Percentiles rank a stretch among this genome's conserved stretches.
These are phyloP conservation scores for Tryphoninae sp. DNA, from an alignment of 2,888 invertebrate genomes.

Conservation along the genomic window DNA sequence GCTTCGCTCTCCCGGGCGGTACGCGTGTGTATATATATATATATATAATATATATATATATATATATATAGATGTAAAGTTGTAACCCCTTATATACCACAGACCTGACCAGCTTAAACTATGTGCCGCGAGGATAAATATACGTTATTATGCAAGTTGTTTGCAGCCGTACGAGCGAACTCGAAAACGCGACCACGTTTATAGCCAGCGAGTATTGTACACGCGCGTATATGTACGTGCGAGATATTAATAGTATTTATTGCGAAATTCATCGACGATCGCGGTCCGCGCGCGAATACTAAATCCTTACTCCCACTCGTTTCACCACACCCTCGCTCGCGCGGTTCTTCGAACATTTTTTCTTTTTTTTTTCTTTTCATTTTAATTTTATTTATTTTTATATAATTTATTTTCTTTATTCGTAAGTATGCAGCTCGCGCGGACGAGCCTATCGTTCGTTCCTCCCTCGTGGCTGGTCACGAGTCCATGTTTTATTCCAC, in stretches of 20 bases:
- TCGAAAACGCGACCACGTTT: slow-evolving; percentile 44
- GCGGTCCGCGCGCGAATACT: slow-evolving; percentile 31
- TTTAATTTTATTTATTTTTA: not conserved
- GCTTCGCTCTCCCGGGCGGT: slow-evolving; percentile 23
- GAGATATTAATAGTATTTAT: slow-evolving; percentile 54
- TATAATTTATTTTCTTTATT: no score
- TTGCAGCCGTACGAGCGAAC: slow-evolving; percentile 64
- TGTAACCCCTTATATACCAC: slow-evolving; percentile 14
- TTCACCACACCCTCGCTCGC: slow-evolving; percentile 33
- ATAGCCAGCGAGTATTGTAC: not conserved
- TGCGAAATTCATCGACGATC: slow-evolving; percentile 55
- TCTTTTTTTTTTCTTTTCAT: not conserved
- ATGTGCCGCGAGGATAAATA: slow-evolving; percentile 68
- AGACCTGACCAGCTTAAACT: slow-evolving; percentile 45
- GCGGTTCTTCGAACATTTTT: not conserved
- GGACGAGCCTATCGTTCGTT: no score
- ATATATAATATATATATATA: not conserved
- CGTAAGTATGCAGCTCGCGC: no score
- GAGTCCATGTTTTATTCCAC: no score
- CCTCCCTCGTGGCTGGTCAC: no score
- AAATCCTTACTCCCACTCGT: slow-evolving; percentile 50
- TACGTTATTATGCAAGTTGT: slow-evolving; percentile 75
- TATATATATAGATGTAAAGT: slow-evolving; percentile 20
- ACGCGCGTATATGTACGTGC: slow-evolving; percentile 6
- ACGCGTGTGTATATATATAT: not conserved